Evolutionary conservation across 2,113 vertebrate genomes (phyloP), one percentile per base, ranked within the genome.

Genomic region (Gorilla gorilla): DNA sequence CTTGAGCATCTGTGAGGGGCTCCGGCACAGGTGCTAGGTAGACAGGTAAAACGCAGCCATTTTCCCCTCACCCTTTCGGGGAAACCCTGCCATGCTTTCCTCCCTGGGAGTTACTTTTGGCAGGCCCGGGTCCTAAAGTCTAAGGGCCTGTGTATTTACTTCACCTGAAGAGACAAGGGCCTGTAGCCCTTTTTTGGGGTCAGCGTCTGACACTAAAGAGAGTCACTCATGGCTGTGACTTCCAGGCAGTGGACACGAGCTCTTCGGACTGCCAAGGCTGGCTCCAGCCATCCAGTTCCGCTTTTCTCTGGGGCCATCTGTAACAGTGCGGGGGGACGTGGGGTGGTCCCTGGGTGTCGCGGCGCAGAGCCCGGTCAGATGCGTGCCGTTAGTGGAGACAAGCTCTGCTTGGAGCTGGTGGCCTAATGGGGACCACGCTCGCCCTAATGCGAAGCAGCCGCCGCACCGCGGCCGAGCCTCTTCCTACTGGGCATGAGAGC

Each of bases 361-460:
- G 32, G 93, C 45, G 57, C 93, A 59, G 73, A 50, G 82, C 94
- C 5, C 20, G 75, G 80, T 97, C 98, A 55, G 95, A 95, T 98
- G 98, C 27, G 91, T 76, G 90, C 78, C 2, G 92, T 98, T 70
- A 95, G 97, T 82, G 0, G 35, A 95, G 80, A 89, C 72, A 13
- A 50, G 81, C 97, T 89, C 96, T 3, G 97, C 93, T 80, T 57
- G 45, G 43, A 87, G 48, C 97, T 0, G 10, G 43, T 66, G 22
- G 72, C 20, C n/a, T 98, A 97, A 98, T 97, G 95, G 75, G 98
- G 96, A 98, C 97, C 98, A 97, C 96, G 97, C 96, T 87, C 6
- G 59, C 78, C 81, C 94, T 98, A 98, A 99, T 98, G 95, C 96
- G 95, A 98, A 99, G 98, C 98, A 98, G 98, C 98, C 94, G 97